Evolutionary conservation across 2,797 vertebrate genomes (phyloP).

Genomic region (Cichlasoma orientale): DNA sequence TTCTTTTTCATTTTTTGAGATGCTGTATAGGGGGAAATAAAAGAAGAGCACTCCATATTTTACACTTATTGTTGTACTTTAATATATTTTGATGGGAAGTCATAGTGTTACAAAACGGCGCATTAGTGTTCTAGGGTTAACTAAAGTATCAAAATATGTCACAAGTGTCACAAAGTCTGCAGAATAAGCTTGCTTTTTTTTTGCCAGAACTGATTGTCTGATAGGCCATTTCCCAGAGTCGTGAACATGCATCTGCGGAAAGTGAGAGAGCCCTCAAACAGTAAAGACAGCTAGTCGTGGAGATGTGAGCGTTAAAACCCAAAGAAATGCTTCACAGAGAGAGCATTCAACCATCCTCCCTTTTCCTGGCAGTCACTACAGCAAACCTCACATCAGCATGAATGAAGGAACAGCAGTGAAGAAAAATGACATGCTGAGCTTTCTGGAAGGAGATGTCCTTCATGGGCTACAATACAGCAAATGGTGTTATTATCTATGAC

Average conservation of each 20-base stretch:
- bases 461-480: constrained; percentile 59
- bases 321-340: constrained; percentile 55
- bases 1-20: no score
- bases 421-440: constrained; percentile 59
- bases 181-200: constrained; percentile 10
- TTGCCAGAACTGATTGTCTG: constrained; percentile 18
- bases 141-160: neutral
- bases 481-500: constrained; percentile 65
- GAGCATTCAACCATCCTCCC: constrained; percentile 53
- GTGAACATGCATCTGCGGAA: constrained; percentile 37
- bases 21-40: no score
- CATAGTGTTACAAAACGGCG: no score
- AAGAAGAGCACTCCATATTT: no score
- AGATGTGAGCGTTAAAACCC: constrained; percentile 45
- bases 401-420: constrained; percentile 45
- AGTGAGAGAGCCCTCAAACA: constrained; percentile 37
- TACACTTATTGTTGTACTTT: no score
- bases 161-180: constrained; percentile 4
- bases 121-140: no score
- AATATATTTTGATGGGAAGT: no score
- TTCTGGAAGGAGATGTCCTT: constrained; percentile 65
- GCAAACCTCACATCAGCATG: constrained; percentile 54
- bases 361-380: constrained; percentile 40
- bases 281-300: constrained; percentile 32
- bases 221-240: constrained; percentile 38